Percentiles rank a stretch among this genome's conserved stretches.
phyloP scores from a whole-genome alignment of 1,140 invertebrate species.

The Drosophila navojoa region DNA sequence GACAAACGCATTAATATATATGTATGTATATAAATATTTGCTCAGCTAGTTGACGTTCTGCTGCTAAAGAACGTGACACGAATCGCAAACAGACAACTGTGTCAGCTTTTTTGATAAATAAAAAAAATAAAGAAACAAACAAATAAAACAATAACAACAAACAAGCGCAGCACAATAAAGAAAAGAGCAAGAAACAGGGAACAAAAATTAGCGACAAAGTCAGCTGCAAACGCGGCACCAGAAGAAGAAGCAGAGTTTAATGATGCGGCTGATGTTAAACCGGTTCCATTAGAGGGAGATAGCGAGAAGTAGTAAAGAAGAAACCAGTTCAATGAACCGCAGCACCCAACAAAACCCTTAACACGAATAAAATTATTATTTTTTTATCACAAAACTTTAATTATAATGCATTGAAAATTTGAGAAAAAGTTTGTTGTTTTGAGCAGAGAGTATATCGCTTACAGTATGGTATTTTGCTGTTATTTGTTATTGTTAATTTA shows the following conservation, averaged over 20 bases:
- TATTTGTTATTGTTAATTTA: slow-evolving; percentile 33
- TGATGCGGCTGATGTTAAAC: slow-evolving; percentile 43
- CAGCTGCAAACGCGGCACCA: slow-evolving; percentile 9
- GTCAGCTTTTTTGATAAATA: slow-evolving; percentile 26
- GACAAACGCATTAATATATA: slow-evolving; percentile 17
- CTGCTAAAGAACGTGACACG: slow-evolving; percentile 37
- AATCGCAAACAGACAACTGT: slow-evolving; percentile 34
- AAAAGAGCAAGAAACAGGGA: slow-evolving; percentile 12
- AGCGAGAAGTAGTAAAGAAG: slow-evolving; percentile 14
- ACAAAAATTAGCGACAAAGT: slow-evolving; percentile 36
- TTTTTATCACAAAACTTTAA: slow-evolving; percentile 52
- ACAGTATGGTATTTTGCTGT: slow-evolving; percentile 34
- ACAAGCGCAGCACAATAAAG: slow-evolving; percentile 12
- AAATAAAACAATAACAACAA: too few relatives aligned
- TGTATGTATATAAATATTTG: slow-evolving; percentile 16
- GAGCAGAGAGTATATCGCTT: slow-evolving; percentile 46
- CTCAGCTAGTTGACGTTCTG: slow-evolving; percentile 47
- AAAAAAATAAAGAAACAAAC: slow-evolving; percentile 18
- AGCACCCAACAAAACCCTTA: background rate
- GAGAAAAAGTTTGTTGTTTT: slow-evolving; percentile 35
- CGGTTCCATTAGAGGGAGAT: slow-evolving; percentile 50
- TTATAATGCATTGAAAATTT: slow-evolving; percentile 47
- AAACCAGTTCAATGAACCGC: slow-evolving; percentile 73
- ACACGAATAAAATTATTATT: slow-evolving; percentile 37
- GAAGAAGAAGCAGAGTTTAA: slow-evolving; percentile 8